A percentile compares a stretch with the other conserved stretches of the same genome.
These are phyloP conservation scores for Tenebrio molitor DNA, from an alignment of 1,140 invertebrate genomes.

Conservation along the genomic window DNA sequence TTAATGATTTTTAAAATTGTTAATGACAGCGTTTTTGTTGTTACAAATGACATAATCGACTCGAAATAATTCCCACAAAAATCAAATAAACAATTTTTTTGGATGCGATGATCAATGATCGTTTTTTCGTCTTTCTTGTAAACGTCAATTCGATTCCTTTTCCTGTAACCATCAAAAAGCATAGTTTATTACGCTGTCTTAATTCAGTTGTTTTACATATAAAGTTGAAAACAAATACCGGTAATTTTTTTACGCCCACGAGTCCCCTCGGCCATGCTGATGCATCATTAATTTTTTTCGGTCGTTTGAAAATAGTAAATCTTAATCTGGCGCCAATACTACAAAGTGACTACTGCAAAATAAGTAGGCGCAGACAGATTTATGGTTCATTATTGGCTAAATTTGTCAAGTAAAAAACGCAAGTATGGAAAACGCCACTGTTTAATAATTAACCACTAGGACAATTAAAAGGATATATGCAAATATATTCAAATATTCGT, in stretches of 20 bases:
- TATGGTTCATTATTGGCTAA: background rate
- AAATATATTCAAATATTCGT: too few relatives aligned
- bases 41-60: constrained; percentile 7
- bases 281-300: background rate
- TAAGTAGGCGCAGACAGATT: background rate
- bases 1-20: constrained; percentile 11
- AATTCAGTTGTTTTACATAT: too few relatives aligned
- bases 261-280: background rate
- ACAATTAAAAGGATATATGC: too few relatives aligned
- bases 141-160: too few relatives aligned
- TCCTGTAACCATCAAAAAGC: background rate
- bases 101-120: background rate
- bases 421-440: too few relatives aligned
- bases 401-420: too few relatives aligned
- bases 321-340: background rate
- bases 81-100: constrained; percentile 30
- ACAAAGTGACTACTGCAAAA: background rate
- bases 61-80: too few relatives aligned
- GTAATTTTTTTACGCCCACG: background rate
- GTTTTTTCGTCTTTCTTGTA: too few relatives aligned
- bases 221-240: too few relatives aligned
- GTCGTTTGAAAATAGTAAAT: background rate
- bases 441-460: too few relatives aligned
- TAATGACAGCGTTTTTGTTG: constrained; percentile 9
- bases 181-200: background rate